Evolutionary conservation across 2,888 invertebrate genomes (phyloP).

Genomic region (Arctia plantaginis): DNA sequence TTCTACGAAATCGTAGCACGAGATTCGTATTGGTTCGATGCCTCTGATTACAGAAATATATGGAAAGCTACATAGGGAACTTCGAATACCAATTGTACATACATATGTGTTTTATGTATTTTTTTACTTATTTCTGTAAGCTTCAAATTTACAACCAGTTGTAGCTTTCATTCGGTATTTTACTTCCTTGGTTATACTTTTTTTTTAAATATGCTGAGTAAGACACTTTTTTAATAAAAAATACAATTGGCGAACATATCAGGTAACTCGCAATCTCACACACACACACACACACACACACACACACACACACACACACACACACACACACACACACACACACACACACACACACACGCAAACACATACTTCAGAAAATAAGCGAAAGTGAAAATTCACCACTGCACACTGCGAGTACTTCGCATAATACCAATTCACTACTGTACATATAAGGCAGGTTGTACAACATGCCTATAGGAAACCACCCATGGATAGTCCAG

Average conservation of each 20-base stretch:
- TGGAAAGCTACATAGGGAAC: background rate
- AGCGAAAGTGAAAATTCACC: background rate
- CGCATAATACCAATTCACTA: background rate
- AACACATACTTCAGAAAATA: background rate
- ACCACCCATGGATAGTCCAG: background rate
- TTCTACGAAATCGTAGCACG: constrained; percentile 1
- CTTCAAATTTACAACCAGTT: background rate
- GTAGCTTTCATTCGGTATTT: background rate
- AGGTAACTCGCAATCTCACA: background rate
- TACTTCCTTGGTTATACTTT: too few relatives aligned
- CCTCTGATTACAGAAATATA: background rate
- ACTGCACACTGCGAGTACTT: background rate
- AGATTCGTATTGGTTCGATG: background rate
- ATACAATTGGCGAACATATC: background rate
- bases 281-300: background rate
- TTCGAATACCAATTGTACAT: background rate
- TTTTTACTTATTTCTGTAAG: background rate
- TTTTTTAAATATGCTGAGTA: too few relatives aligned
- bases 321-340: background rate
- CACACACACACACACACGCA: background rate
- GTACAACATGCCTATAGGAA: background rate
- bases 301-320: background rate
- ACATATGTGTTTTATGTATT: background rate
- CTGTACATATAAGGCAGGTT: background rate
- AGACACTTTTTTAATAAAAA: too few relatives aligned